Percentiles rank a stretch among this genome's conserved stretches.
phyloP scores from a whole-genome alignment of 1,140 invertebrate genomes.

The Zaprionus davidi region DNA sequence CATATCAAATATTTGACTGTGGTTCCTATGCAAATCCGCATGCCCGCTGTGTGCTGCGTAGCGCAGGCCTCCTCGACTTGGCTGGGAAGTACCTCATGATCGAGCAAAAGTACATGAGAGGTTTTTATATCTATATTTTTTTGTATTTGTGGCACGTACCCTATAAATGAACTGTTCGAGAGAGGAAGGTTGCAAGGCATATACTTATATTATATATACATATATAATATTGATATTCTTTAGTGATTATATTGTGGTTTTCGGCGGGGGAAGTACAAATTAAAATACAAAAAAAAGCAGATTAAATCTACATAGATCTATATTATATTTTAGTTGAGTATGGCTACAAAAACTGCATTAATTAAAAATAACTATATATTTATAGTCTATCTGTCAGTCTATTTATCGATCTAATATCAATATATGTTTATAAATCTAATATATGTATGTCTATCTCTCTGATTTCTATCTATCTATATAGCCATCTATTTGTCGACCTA shows the following conservation, averaged over 20 bases:
- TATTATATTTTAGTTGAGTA: not conserved
- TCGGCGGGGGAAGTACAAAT: not conserved
- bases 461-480: too few relatives aligned
- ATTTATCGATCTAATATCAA: too few relatives aligned
- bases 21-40: not conserved
- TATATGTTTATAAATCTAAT: too few relatives aligned
- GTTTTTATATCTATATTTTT: constrained; percentile 5
- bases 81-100: constrained; percentile 38
- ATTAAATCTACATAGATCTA: not conserved
- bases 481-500: too few relatives aligned
- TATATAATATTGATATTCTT: not conserved
- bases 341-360: too few relatives aligned
- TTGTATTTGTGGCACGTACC: constrained; percentile 23
- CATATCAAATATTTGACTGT: not conserved
- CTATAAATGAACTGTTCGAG: not conserved
- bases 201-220: not conserved
- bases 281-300: not conserved
- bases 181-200: not conserved
- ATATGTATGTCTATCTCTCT: too few relatives aligned
- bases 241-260: not conserved
- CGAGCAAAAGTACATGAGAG: constrained; percentile 20
- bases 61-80: constrained; percentile 11
- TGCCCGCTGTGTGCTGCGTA: constrained; percentile 4
- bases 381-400: too few relatives aligned
- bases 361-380: too few relatives aligned